Percentiles rank a stretch among this genome's conserved stretches.
Evolutionary conservation across 2,113 vertebrate species (phyloP).

Genomic region (Chunga burmeisteri): DNA sequence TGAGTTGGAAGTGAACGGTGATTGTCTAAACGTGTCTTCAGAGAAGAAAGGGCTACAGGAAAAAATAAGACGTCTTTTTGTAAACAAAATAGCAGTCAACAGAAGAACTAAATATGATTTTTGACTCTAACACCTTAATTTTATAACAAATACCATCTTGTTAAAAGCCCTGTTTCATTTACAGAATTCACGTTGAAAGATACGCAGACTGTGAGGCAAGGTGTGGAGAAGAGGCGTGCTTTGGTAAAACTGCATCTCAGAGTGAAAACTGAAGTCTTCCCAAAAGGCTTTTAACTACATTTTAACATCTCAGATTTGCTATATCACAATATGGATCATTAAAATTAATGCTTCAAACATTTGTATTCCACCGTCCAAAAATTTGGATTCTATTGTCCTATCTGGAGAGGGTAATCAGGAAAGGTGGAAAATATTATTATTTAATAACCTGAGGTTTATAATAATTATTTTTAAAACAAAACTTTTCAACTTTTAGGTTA

Average conservation of each 20-base stretch:
- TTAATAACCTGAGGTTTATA: background rate
- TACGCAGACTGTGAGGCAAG: background rate
- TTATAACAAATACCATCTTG: background rate
- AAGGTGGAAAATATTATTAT: background rate
- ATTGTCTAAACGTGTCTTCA: slow-evolving; percentile 98
- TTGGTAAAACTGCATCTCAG: background rate
- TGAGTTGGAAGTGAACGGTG: slow-evolving; percentile 91
- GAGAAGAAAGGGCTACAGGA: slow-evolving; percentile 89
- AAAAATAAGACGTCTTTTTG: slow-evolving; percentile 43
- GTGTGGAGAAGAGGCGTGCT: background rate
- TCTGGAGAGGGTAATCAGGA: background rate
- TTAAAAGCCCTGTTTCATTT: background rate
- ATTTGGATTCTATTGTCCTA: background rate
- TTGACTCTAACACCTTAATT: background rate
- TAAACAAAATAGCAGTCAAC: background rate
- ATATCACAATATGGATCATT: background rate
- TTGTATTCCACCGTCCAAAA: background rate
- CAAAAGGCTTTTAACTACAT: background rate
- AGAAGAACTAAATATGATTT: background rate
- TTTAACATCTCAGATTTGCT: background rate
- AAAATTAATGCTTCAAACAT: background rate
- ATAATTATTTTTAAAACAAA: background rate
- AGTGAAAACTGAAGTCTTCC: background rate
- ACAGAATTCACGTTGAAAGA: background rate
- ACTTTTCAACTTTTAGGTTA: background rate